Evolutionary conservation across 2,888 invertebrate genomes (phyloP), one percentile per base, ranked within the genome.

Genomic region (Drosophila pegasa): DNA sequence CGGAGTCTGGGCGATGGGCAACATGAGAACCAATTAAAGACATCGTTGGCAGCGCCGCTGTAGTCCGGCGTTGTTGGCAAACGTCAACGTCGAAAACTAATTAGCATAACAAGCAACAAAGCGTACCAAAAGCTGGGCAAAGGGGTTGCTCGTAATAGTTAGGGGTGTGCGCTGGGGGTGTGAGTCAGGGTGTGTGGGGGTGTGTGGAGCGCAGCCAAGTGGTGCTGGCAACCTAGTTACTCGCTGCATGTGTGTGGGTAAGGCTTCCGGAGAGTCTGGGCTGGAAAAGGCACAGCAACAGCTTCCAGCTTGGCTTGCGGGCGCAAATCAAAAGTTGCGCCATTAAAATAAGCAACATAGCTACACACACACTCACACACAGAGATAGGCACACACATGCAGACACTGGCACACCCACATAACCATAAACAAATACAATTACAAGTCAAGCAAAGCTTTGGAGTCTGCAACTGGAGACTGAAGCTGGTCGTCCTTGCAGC

Each of bases 1-100:
- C n/a, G 37, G 2, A 25, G 54, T n/a, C 47, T 51, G 50, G 69
- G 76, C 71, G 58, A 65, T 71, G 68, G 84, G 82, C 78, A 90
- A 90, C 86, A 91, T 89, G 89, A 90, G 90, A 90, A 86, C 90
- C 90, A 91, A 90, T 90, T 90, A 90, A 88, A 90, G 86, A 88
- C 80, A 84, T 84, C 87, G 80, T 87, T 75, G 81, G 75, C 78
- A 80, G 62, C 78, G 54, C 37, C 65, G 60, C 56, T 54, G 68
- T 63, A 63, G 79, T 64, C 75, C 82, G 74, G 57, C 80, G 87
- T 68, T 79, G 72, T 80, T 89, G 89, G 88, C 83, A 83, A 84
- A 86, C 84, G 88, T 89, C 88, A 89, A 88, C 87, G 89, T 86
- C 88, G 84, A 89, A 88, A 84, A 84, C 89, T 89, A 90, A 90